Evolutionary conservation across 2,113 vertebrate species (phyloP).

Genomic region (Phasianus colchicus): DNA sequence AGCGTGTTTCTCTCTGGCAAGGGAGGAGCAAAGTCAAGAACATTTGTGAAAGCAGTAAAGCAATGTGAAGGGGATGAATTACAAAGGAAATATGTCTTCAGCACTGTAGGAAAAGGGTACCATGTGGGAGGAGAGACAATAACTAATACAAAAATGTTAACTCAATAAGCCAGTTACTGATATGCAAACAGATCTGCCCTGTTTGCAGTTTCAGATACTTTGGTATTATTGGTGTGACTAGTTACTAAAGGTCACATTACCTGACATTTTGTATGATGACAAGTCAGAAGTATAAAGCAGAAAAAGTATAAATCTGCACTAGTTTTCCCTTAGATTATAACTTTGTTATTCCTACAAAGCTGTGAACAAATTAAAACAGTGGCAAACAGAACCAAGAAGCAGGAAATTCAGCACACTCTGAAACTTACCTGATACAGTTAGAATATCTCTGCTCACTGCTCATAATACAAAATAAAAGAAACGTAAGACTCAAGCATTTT

Average conservation of each 20-base stretch:
- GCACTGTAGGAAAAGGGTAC: neutral
- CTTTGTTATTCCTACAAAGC: conserved; percentile 4
- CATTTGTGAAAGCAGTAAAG: conserved; percentile 27
- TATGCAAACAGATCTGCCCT: neutral
- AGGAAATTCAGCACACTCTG: neutral
- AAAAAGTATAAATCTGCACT: neutral
- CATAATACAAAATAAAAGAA: neutral
- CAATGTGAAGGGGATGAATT: neutral
- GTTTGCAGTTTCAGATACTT: neutral
- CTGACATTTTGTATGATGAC: neutral
- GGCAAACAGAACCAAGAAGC: neutral
- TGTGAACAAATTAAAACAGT: neutral
- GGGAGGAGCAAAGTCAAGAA: conserved; percentile 10
- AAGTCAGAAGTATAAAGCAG: neutral
- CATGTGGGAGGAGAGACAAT: neutral
- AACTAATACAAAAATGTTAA: neutral
- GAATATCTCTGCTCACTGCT: neutral
- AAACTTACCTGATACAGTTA: neutral
- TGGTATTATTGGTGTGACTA: neutral
- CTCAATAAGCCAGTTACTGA: neutral
- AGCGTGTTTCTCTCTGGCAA: neutral
- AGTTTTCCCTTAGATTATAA: neutral
- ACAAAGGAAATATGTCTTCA: conserved; percentile 12
- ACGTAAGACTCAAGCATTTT: neutral
- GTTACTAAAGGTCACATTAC: neutral